Conservation (phyloP, 2,888 invertebrate genomes). For the Carcina quercana region DNA sequence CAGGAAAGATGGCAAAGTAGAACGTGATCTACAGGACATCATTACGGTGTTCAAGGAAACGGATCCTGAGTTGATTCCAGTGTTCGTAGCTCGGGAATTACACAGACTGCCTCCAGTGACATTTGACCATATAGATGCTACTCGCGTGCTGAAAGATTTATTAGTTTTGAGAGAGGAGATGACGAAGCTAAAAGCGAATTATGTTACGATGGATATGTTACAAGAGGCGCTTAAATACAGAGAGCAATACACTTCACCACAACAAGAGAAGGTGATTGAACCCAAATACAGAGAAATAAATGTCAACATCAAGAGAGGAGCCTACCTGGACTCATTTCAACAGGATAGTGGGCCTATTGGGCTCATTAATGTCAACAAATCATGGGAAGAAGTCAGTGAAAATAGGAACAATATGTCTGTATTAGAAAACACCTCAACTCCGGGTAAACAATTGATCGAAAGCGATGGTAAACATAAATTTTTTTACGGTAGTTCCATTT, state of each 20-base stretch:
- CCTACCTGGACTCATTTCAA: too few species aligned
- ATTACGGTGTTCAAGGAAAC: slow-evolving; percentile 8
- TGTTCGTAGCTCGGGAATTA: slow-evolving; percentile 12
- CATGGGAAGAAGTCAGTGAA: too few species aligned
- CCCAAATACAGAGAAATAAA: too few species aligned
- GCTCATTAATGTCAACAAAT: too few species aligned
- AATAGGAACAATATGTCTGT: too few species aligned
- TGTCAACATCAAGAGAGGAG: slow-evolving; percentile 1
- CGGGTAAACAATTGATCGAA: too few species aligned
- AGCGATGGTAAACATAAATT: too few species aligned
- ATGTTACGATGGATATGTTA: too few species aligned
- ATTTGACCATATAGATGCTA: slow-evolving; percentile 11
- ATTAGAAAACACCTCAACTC: too few species aligned
- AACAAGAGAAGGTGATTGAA: too few species aligned
- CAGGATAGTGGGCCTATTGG: too few species aligned
- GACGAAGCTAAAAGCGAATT: neutral
- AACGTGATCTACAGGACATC: slow-evolving; percentile 11
- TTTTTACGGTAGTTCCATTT: too few species aligned
- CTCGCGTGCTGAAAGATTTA: slow-evolving; percentile 13
- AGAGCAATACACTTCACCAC: neutral
- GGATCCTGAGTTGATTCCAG: slow-evolving; percentile 6
- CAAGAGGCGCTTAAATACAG: neutral
- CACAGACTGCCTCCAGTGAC: slow-evolving; percentile 10
- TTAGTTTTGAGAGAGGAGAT: neutral
- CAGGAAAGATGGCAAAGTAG: slow-evolving; percentile 10